Evolutionary conservation across 1,140 invertebrate species (phyloP).

Genomic region (Luehdorfia chinensis): DNA sequence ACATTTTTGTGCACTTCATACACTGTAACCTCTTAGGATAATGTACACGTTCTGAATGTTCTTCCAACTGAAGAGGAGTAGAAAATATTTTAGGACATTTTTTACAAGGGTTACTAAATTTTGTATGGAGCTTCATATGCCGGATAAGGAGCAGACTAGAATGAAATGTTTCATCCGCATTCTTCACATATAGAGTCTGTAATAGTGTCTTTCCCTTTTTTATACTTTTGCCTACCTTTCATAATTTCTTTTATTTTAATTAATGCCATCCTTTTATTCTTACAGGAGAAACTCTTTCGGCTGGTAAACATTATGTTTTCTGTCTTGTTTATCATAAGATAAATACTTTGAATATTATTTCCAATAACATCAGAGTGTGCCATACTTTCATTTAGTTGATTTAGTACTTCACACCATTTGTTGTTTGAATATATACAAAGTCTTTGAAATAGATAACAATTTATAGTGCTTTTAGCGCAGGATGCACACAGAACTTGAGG

Average conservation of each 20-base stretch:
- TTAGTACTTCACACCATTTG: conserved; percentile 34
- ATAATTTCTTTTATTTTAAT: conserved; percentile 38
- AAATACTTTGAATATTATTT: conserved; percentile 31
- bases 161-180: conserved; percentile 39
- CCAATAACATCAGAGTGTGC: conserved; percentile 22
- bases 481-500: conserved; percentile 44
- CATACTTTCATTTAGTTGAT: conserved; percentile 28
- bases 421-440: conserved; percentile 37
- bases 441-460: conserved; percentile 46
- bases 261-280: conserved; percentile 34
- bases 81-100: conserved; percentile 49
- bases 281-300: conserved; percentile 23
- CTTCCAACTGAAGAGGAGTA: conserved; percentile 30
- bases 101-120: conserved; percentile 28
- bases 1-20: conserved; percentile 48
- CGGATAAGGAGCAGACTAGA: conserved; percentile 26
- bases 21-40: conserved; percentile 48
- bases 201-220: conserved; percentile 25
- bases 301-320: conserved; percentile 41
- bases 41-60: conserved; percentile 48
- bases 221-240: conserved; percentile 32
- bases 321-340: conserved; percentile 37
- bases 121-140: conserved; percentile 42
- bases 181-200: conserved; percentile 32
- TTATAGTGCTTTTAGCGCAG: conserved; percentile 39